Percentiles rank a stretch among this genome's conserved stretches.
These are phyloP conservation scores for Salvelinus fontinalis DNA, from an alignment of 2,113 vertebrate species.

Conservation along the genomic window DNA sequence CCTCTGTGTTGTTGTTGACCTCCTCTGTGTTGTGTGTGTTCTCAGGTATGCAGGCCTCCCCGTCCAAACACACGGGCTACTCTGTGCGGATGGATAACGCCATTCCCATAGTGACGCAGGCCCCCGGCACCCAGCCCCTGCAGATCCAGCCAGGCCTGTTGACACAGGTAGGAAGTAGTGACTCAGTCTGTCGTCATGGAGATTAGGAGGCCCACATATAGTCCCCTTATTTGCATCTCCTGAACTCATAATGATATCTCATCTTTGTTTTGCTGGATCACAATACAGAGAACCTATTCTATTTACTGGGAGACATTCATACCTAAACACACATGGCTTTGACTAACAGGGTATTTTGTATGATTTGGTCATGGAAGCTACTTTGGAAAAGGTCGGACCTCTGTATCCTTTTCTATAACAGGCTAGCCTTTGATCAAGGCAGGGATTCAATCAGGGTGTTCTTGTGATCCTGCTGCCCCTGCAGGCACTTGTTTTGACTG, in stretches of 20 bases:
- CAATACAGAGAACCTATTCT: not conserved
- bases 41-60: conserved; percentile 92
- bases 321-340: not conserved
- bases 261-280: not conserved
- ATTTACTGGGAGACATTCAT: not conserved
- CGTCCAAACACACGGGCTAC: conserved; percentile 95
- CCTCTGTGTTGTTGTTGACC: too few species aligned
- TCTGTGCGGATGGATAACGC: conserved; percentile 97
- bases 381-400: not conserved
- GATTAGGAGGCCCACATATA: not conserved
- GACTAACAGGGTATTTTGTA: not conserved
- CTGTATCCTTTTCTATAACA: not conserved
- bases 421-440: not conserved
- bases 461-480: too few species aligned
- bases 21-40: conserved; percentile 31
- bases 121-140: conserved; percentile 91
- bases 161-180: conserved; percentile 86
- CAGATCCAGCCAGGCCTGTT: conserved; percentile 97
- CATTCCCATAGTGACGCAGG: conserved; percentile 97
- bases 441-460: not conserved
- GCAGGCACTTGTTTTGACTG: too few species aligned
- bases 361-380: not conserved
- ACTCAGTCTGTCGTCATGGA: not conserved
- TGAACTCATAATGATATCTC: not conserved
- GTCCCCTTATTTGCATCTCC: not conserved